These are phyloP conservation scores for Prionace glauca DNA, from an alignment of 2,797 vertebrate genomes.

Conservation along the genomic window DNA sequence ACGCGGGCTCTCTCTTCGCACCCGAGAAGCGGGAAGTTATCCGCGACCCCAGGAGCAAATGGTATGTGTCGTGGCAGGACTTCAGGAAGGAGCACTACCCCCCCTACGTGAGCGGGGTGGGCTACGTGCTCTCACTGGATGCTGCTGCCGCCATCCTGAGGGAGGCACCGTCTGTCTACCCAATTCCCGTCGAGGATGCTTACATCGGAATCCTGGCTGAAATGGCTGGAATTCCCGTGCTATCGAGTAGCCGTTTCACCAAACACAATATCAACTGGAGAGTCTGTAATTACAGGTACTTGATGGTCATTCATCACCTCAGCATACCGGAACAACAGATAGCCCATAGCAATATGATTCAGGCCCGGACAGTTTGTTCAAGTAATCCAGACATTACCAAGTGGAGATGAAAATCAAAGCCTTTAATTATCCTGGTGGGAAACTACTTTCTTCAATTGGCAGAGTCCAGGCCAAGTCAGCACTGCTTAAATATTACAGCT, in stretches of 20 bases:
- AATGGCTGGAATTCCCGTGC: not conserved
- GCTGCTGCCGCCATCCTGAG: not conserved
- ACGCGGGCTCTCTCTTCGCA: not conserved
- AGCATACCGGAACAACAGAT: constrained; percentile 45
- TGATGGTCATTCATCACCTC: constrained; percentile 52
- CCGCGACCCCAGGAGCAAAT: constrained; percentile 41
- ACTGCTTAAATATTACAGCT: not conserved
- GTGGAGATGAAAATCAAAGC: constrained; percentile 38
- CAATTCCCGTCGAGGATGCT: constrained; percentile 38
- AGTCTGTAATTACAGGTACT: constrained; percentile 47
- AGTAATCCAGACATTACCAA: constrained; percentile 42
- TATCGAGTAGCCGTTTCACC: constrained; percentile 44
- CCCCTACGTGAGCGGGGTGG: rapidly evolving
- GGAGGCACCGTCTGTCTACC: rapidly evolving
- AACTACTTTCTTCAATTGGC: not conserved
- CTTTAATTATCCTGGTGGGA: not conserved
- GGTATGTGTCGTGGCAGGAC: constrained; percentile 33
- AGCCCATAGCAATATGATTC: constrained; percentile 47
- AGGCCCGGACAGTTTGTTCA: constrained; percentile 47
- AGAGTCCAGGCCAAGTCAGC: not conserved
- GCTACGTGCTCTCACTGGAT: constrained; percentile 40
- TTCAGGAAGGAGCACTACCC: not conserved
- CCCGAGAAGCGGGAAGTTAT: constrained; percentile 39
- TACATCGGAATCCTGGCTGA: constrained; percentile 41
- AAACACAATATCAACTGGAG: constrained; percentile 44